Conservation (phyloP, 2,888 invertebrate species). For the Hydrotaea cyrtoneurina region DNA sequence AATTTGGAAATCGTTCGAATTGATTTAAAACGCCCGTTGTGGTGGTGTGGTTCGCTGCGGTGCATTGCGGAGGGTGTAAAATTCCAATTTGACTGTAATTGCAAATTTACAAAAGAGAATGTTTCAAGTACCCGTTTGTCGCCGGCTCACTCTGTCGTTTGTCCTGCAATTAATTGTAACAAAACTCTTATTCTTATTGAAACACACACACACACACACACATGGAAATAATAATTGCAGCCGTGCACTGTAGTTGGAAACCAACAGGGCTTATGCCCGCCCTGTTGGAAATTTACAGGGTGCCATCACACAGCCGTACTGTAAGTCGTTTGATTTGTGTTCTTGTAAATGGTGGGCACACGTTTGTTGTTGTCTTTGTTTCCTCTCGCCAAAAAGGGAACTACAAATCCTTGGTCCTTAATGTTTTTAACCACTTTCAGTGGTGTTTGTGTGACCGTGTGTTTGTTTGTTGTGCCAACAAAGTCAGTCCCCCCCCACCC, state of each 20-base stretch:
- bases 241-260: neutral
- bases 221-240: constrained; percentile 1
- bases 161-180: constrained; percentile 53
- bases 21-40: neutral
- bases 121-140: constrained; percentile 67
- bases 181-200: constrained; percentile 53
- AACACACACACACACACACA: too few species aligned
- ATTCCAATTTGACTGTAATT: constrained; percentile 70
- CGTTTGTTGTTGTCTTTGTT: constrained; percentile 20
- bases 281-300: constrained; percentile 45
- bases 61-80: constrained; percentile 49
- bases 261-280: too few species aligned
- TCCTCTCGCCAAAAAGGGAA: constrained; percentile 39
- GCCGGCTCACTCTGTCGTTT: too few species aligned
- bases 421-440: constrained; percentile 56
- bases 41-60: constrained; percentile 14
- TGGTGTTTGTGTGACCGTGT: neutral
- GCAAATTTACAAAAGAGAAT: constrained; percentile 74
- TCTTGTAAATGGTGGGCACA: constrained; percentile 52
- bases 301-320: constrained; percentile 16
- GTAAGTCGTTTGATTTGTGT: constrained; percentile 20
- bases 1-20: neutral
- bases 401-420: constrained; percentile 45
- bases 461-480: constrained; percentile 37
- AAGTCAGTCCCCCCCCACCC: too few species aligned